These are phyloP conservation scores for Halictus rubicundus DNA, from an alignment of 1,140 invertebrate species.

Conservation along the genomic window DNA sequence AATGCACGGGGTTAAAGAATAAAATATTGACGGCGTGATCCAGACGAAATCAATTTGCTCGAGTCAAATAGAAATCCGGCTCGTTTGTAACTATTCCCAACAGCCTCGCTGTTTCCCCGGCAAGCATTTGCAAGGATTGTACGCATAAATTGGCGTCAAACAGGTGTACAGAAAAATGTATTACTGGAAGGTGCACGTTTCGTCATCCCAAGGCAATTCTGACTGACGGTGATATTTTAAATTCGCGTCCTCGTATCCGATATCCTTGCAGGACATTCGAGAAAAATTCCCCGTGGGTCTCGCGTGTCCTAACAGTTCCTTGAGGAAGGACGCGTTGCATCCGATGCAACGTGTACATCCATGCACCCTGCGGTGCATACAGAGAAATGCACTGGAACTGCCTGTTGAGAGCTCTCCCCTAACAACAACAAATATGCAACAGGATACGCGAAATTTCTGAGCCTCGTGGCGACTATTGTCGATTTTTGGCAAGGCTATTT, in stretches of 20 bases:
- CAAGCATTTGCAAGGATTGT: background rate
- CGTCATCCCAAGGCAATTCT: slow-evolving; percentile 15
- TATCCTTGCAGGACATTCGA: slow-evolving; percentile 6
- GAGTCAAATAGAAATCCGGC: background rate
- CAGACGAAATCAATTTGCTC: no score
- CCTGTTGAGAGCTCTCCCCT: no score
- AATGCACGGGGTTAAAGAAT: no score
- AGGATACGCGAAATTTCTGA: background rate
- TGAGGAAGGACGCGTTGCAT: background rate
- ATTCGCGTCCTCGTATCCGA: slow-evolving; percentile 7
- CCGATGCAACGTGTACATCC: background rate
- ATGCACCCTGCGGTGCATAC: background rate
- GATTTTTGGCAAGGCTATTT: no score
- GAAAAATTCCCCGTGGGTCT: slow-evolving; percentile 21
- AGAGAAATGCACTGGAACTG: slow-evolving; percentile 1
- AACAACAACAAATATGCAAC: background rate
- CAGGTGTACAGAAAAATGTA: background rate
- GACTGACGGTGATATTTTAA: slow-evolving; percentile 35
- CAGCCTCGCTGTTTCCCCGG: background rate
- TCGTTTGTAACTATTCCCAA: background rate
- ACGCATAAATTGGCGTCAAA: background rate
- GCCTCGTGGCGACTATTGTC: background rate
- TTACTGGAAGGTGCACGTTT: background rate
- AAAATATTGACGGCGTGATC: no score
- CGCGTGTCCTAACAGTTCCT: background rate